Evolutionary conservation across 2,888 invertebrate species (phyloP).

Genomic region (Eumacrocentrus americanus): DNA sequence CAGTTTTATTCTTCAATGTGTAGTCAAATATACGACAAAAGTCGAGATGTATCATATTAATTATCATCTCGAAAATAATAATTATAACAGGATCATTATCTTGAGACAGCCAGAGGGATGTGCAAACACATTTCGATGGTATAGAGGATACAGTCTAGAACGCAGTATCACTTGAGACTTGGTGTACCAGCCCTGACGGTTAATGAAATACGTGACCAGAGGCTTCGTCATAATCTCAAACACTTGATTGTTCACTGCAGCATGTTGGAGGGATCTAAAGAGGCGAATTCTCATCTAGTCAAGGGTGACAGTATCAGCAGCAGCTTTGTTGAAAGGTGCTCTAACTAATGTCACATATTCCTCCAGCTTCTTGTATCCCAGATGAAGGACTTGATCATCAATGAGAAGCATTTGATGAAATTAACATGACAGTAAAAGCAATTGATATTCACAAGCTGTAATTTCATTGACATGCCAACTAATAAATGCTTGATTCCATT

Average conservation of each 20-base stretch:
- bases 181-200: constrained; percentile 50
- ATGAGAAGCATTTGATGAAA: constrained; percentile 13
- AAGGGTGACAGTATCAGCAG: constrained; percentile 9
- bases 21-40: no score
- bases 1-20: no score
- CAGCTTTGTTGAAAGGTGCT: constrained; percentile 21
- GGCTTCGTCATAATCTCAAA: constrained; percentile 60
- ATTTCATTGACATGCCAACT: constrained; percentile 4
- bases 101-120: constrained; percentile 33
- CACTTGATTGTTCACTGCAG: constrained; percentile 54
- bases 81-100: constrained; percentile 24
- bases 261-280: constrained; percentile 10
- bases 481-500: background rate
- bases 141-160: constrained; percentile 41
- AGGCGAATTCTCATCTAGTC: constrained; percentile 18
- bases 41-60: no score
- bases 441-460: background rate
- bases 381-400: constrained; percentile 6
- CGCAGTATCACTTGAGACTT: constrained; percentile 9
- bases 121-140: constrained; percentile 52
- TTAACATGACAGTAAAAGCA: constrained; percentile 5
- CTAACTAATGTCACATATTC: no score
- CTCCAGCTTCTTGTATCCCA: constrained; percentile 5
- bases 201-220: constrained; percentile 62
- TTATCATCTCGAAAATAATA: no score